Percentiles rank a stretch among this genome's conserved stretches.
These are phyloP conservation scores for Agrochola lychnidis DNA, from an alignment of 2,888 invertebrate species.

Conservation along the genomic window DNA sequence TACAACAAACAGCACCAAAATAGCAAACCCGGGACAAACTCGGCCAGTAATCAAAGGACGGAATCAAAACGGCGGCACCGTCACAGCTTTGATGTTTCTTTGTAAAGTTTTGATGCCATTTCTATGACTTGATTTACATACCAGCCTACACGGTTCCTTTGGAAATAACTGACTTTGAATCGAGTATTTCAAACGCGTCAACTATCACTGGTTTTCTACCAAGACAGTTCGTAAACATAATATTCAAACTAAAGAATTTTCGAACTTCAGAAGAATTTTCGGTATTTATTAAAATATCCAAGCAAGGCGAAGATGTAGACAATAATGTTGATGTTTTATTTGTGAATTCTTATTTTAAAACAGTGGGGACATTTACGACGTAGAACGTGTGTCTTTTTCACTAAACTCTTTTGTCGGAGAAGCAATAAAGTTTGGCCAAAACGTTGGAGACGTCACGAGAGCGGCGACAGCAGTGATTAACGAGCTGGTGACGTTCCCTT, in stretches of 20 bases:
- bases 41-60: conserved; percentile 84
- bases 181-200: conserved; percentile 61
- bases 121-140: conserved; percentile 73
- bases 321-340: conserved; percentile 69
- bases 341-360: conserved; percentile 79
- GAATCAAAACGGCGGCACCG: conserved; percentile 82
- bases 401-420: conserved; percentile 77
- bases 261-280: conserved; percentile 54
- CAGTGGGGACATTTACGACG: conserved; percentile 77
- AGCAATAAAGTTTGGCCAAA: conserved; percentile 81
- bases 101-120: conserved; percentile 76
- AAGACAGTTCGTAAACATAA: conserved; percentile 59
- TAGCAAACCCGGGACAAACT: conserved; percentile 79
- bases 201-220: conserved; percentile 54
- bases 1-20: conserved; percentile 74
- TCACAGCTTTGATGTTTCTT: conserved; percentile 85
- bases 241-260: conserved; percentile 52
- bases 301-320: conserved; percentile 57
- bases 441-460: conserved; percentile 79
- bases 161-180: conserved; percentile 66
- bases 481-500: conserved; percentile 77
- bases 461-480: conserved; percentile 84
- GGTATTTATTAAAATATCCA: conserved; percentile 60
- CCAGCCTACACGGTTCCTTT: conserved; percentile 62
- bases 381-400: conserved; percentile 76